Percentiles rank a stretch among this genome's conserved stretches.
Conservation (phyloP, 2,888 invertebrate genomes). For the Eueremaeus valkanovi region DNA sequence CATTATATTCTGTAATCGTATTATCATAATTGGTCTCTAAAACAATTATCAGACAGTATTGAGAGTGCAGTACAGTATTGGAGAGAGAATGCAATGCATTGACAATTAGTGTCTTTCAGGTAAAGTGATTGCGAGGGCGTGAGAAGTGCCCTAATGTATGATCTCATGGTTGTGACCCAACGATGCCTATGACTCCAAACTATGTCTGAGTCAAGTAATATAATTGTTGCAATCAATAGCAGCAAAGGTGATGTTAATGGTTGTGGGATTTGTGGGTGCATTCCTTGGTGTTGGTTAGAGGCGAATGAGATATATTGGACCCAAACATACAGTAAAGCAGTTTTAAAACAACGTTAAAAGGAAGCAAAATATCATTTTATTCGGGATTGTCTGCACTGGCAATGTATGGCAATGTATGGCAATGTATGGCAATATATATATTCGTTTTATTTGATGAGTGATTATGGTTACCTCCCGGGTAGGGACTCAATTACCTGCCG, state of each 20-base stretch:
- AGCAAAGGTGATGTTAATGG: not conserved
- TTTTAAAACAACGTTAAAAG: conserved; percentile 24
- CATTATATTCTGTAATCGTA: not conserved
- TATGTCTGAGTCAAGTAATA: not conserved
- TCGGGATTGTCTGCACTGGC: not conserved
- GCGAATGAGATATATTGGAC: conserved; percentile 24
- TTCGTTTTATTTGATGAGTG: conserved; percentile 35
- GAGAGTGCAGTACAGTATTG: too few relatives aligned
- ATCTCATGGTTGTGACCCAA: not conserved
- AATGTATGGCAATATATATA: not conserved
- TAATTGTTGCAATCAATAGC: conserved; percentile 11
- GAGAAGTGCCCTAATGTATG: conserved; percentile 16
- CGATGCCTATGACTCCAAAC: not conserved
- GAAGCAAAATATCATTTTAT: conserved; percentile 19
- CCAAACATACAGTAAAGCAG: conserved; percentile 8
- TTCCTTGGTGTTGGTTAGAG: conserved; percentile 28
- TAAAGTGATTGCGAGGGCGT: conserved; percentile 36
- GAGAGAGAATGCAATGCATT: conserved; percentile 3
- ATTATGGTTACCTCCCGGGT: conserved; percentile 36
- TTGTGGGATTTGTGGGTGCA: conserved; percentile 32
- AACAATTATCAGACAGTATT: conserved; percentile 16
- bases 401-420: not conserved
- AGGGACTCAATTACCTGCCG: conserved; percentile 36
- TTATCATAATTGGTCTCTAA: not conserved
- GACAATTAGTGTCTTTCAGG: conserved; percentile 13